Evolutionary conservation across 92 coral and sea anemone species (phyloP).

Genomic region (Chrysogorgia sp.): DNA sequence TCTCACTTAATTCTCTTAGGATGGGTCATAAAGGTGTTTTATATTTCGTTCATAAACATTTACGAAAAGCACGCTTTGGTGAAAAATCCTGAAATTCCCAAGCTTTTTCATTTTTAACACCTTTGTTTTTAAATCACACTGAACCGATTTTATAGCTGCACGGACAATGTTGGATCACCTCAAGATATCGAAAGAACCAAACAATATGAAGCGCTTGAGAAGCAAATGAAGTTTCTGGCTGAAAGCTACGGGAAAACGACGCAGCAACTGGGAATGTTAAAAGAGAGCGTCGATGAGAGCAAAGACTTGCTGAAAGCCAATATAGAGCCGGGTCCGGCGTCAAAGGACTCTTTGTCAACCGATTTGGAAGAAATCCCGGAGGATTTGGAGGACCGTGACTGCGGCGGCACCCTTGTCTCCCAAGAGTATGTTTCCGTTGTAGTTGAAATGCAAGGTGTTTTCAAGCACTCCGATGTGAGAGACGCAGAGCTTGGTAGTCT

Average conservation of each 20-base stretch:
- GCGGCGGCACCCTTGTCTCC: neutral
- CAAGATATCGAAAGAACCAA: slow-evolving; percentile 8
- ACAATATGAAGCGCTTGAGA: slow-evolving; percentile 8
- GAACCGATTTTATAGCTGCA: no score
- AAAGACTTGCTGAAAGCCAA: slow-evolving; percentile 26
- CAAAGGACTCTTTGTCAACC: neutral
- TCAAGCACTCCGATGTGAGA: slow-evolving; percentile 17
- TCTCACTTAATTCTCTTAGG: no score
- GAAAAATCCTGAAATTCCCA: no score
- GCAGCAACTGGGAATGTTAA: slow-evolving; percentile 19
- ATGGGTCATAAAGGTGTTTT: no score
- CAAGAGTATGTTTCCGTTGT: slow-evolving; percentile 8
- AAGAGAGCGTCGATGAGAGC: slow-evolving; percentile 29
- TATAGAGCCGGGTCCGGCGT: neutral
- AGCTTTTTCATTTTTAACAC: no score
- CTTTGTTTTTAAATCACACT: neutral
- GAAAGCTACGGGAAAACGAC: slow-evolving; percentile 11
- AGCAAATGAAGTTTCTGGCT: slow-evolving; percentile 29
- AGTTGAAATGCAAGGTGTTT: slow-evolving; percentile 34
- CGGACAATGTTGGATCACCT: neutral
- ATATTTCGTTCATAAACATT: no score
- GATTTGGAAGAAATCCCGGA: neutral
- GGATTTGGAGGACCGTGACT: neutral
- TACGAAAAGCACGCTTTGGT: no score
- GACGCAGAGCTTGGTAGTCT: slow-evolving; percentile 24